phyloP scores from a whole-genome alignment of 2,888 invertebrate species.

The Malthinus flaveolus region DNA sequence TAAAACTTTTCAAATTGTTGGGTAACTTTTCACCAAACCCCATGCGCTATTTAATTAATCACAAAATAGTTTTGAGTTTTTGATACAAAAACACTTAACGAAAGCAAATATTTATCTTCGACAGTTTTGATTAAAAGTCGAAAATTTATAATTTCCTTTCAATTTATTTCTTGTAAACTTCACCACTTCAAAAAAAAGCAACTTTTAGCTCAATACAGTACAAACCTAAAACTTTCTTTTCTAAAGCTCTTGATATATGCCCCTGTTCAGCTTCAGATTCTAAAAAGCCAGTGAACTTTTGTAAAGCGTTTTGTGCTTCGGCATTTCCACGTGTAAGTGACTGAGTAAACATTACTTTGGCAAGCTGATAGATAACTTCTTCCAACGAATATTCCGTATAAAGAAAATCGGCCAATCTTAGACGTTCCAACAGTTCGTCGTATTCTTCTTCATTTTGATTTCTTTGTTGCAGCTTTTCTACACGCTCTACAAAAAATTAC shows the following conservation, averaged over 20 bases:
- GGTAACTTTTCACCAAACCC: too few species aligned
- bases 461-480: constrained; percentile 3
- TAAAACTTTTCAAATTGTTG: neutral
- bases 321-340: constrained; percentile 69
- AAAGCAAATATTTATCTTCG: too few species aligned
- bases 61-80: neutral
- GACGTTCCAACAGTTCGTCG: constrained; percentile 69
- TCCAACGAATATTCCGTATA: constrained; percentile 78
- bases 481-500: neutral
- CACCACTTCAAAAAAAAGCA: neutral
- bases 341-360: constrained; percentile 81
- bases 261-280: constrained; percentile 75
- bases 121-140: too few species aligned
- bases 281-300: constrained; percentile 74
- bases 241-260: constrained; percentile 71
- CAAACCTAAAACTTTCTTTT: constrained; percentile 76
- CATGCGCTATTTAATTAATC: neutral
- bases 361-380: constrained; percentile 79
- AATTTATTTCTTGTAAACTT: neutral
- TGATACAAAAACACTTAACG: too few species aligned
- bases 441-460: constrained; percentile 16
- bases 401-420: constrained; percentile 70
- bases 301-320: constrained; percentile 72
- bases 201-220: neutral
- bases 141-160: too few species aligned